These are phyloP conservation scores for Lissonota sp. DNA, from an alignment of 2,888 invertebrate species.

Conservation along the genomic window DNA sequence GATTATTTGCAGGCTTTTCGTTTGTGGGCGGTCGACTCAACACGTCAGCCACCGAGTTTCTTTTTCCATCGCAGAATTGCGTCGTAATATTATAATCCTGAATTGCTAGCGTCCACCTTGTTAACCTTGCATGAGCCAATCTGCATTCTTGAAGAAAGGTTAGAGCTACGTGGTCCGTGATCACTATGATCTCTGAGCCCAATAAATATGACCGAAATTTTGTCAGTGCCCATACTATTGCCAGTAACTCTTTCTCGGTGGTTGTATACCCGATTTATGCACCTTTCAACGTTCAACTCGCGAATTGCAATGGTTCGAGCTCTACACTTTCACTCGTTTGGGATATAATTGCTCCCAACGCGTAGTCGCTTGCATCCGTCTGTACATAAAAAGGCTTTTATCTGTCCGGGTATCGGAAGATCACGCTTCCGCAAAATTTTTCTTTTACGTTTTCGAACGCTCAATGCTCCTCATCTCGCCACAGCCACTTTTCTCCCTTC, in stretches of 20 bases:
- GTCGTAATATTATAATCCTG: slow-evolving; percentile 22
- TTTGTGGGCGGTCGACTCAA: neutral
- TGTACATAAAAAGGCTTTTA: neutral
- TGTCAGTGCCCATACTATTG: slow-evolving; percentile 4
- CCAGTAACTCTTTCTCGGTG: slow-evolving; percentile 15
- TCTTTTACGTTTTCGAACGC: slow-evolving; percentile 61
- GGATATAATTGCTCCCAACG: neutral
- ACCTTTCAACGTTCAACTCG: slow-evolving; percentile 4
- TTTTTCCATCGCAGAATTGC: slow-evolving; percentile 17
- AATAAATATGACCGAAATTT: slow-evolving; percentile 4
- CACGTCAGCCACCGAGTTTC: slow-evolving; percentile 3
- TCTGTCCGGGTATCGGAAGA: neutral
- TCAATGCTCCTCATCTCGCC: slow-evolving; percentile 64
- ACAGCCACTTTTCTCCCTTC: slow-evolving; percentile 12
- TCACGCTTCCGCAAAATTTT: slow-evolving; percentile 14
- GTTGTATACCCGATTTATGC: slow-evolving; percentile 13
- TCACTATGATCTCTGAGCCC: neutral
- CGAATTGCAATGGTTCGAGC: neutral
- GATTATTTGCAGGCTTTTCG: no score
- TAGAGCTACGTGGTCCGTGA: slow-evolving; percentile 1
- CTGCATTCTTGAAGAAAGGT: slow-evolving; percentile 12
- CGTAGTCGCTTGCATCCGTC: neutral
- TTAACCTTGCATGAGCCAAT: neutral
- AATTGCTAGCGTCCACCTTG: neutral
- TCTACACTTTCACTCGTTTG: neutral